Conservation (phyloP, 64 coral and sea anemone genomes). For the Montipora sp. region DNA sequence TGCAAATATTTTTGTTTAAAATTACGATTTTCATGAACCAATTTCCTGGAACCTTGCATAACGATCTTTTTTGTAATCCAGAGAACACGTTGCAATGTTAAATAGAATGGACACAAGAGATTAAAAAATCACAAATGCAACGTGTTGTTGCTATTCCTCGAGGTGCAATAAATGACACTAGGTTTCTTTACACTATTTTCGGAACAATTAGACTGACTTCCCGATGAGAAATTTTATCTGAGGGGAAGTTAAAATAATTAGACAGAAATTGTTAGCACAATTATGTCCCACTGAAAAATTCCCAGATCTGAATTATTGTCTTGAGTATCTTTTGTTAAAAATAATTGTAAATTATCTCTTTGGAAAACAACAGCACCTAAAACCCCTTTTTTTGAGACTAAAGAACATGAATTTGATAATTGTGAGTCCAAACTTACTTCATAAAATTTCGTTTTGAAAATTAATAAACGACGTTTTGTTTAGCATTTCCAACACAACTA, state of each 20-base stretch:
- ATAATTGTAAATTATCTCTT: too few species aligned
- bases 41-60: not conserved
- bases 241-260: conserved; percentile 1
- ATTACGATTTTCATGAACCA: not conserved
- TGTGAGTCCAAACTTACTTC: too few species aligned
- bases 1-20: not conserved
- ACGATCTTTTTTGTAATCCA: not conserved
- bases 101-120: not conserved
- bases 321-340: too few species aligned
- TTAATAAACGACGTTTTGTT: too few species aligned
- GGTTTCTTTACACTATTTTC: not conserved
- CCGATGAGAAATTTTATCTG: not conserved
- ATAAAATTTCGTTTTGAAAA: too few species aligned
- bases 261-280: conserved; percentile 1
- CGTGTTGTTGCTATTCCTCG: not conserved
- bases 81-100: not conserved
- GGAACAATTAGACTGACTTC: not conserved
- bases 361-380: too few species aligned
- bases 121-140: not conserved
- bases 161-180: conserved; percentile 6
- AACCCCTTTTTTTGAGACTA: too few species aligned
- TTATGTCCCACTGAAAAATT: not conserved
- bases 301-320: not conserved
- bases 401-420: too few species aligned
- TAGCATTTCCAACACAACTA: too few species aligned